Evolutionary conservation across 1,140 invertebrate genomes (phyloP).

Genomic region (Hyles vespertilio): DNA sequence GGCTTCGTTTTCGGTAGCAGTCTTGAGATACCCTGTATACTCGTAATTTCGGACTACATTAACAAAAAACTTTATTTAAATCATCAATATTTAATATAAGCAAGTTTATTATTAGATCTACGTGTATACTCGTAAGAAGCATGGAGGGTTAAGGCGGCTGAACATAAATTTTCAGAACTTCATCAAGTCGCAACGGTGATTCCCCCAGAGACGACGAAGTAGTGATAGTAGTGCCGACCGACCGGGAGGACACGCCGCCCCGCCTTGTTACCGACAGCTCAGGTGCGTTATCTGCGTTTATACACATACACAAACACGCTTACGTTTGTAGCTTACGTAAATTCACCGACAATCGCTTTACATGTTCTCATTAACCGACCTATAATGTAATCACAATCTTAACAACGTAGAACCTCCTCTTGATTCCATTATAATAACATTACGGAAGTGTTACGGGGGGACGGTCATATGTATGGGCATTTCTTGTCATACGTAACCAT

Average conservation of each 20-base stretch:
- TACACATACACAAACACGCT: background rate
- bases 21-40: too few relatives aligned
- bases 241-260: slow-evolving; percentile 69
- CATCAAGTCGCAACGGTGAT: slow-evolving; percentile 74
- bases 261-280: slow-evolving; percentile 73
- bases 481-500: too few relatives aligned
- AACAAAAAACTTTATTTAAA: too few relatives aligned
- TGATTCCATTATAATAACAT: too few relatives aligned
- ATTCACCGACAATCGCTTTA: background rate
- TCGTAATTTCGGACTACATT: too few relatives aligned
- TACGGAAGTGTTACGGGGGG: too few relatives aligned
- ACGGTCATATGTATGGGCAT: too few relatives aligned
- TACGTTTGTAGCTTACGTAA: background rate
- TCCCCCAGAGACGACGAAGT: slow-evolving; percentile 76
- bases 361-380: background rate
- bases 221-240: slow-evolving; percentile 78
- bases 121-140: background rate
- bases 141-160: slow-evolving; percentile 2
- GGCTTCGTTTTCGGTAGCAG: too few relatives aligned
- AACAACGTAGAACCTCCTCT: too few relatives aligned
- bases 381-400: too few relatives aligned
- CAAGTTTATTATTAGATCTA: background rate
- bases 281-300: slow-evolving; percentile 38
- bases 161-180: slow-evolving; percentile 67
- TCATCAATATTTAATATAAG: too few relatives aligned